Evolutionary conservation across 2,797 vertebrate genomes (phyloP).

Genomic region (Neopelma chrysocephalum): DNA sequence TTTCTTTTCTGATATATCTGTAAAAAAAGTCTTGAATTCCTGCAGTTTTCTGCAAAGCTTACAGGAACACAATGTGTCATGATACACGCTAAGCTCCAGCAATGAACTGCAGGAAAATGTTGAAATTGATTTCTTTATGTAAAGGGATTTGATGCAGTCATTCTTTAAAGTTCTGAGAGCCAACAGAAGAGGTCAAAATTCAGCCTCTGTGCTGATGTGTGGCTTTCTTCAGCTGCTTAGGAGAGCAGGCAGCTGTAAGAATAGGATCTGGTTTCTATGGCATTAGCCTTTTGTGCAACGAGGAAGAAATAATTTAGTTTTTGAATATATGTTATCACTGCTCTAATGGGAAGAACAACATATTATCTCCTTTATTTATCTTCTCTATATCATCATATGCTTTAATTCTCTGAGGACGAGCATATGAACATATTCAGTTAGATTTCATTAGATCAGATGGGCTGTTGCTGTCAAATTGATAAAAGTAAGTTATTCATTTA

Average conservation of each 20-base stretch:
- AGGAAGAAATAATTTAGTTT: background rate
- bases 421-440: conserved; percentile 41
- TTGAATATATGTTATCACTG: conserved; percentile 1
- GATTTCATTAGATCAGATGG: conserved; percentile 58
- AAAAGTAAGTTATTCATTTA: conserved; percentile 54
- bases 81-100: background rate
- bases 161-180: background rate
- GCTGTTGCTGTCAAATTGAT: conserved; percentile 58
- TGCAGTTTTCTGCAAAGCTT: background rate
- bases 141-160: background rate
- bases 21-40: background rate
- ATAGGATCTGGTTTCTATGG: conserved; percentile 29
- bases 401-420: conserved; percentile 40
- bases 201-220: background rate
- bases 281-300: background rate
- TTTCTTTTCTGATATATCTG: background rate
- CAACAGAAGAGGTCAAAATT: background rate
- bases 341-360: conserved; percentile 44
- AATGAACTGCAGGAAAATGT: background rate
- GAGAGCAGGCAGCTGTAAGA: background rate
- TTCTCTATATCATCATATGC: conserved; percentile 32
- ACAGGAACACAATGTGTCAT: background rate
- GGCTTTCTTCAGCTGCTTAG: background rate
- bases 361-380: conserved; percentile 56
- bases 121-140: background rate